A percentile compares a stretch with the other conserved stretches of the same genome.
phyloP scores from a whole-genome alignment of 2,113 vertebrate genomes.

The Tupaia tana region DNA sequence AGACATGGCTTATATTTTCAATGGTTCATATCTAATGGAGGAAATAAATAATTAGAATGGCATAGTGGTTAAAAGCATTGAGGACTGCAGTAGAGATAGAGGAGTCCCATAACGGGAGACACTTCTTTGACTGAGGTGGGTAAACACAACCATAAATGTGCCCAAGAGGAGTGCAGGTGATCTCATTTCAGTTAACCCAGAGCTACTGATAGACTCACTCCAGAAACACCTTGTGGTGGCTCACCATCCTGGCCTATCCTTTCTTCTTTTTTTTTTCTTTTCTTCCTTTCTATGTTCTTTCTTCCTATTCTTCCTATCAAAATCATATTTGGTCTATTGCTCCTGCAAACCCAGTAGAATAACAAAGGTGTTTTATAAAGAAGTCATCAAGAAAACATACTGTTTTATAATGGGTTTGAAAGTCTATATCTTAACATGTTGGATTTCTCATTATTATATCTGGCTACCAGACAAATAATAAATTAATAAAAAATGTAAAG shows the following conservation, averaged over 20 bases:
- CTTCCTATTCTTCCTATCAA: background rate
- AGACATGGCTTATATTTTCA: background rate
- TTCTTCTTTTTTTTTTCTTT: background rate
- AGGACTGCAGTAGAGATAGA: background rate
- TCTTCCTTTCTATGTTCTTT: background rate
- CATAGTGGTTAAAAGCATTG: background rate
- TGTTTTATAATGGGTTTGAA: background rate
- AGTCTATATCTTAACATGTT: background rate
- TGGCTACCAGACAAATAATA: background rate
- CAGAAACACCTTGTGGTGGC: background rate
- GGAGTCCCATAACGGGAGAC: background rate
- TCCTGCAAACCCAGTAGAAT: background rate
- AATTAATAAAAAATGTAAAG: conserved; percentile 3
- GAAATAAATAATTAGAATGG: background rate
- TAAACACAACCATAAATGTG: background rate
- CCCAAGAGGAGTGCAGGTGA: background rate
- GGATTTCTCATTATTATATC: background rate
- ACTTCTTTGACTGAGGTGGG: background rate
- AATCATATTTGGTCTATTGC: background rate
- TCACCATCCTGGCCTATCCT: background rate
- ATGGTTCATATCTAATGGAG: background rate
- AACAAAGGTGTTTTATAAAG: background rate
- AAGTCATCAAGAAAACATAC: background rate
- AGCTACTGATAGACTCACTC: background rate
- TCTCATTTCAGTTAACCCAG: background rate